Base-by-base conservation (phyloP, 2,113 vertebrate species). In the Ctenomys sociabilis region DNA sequence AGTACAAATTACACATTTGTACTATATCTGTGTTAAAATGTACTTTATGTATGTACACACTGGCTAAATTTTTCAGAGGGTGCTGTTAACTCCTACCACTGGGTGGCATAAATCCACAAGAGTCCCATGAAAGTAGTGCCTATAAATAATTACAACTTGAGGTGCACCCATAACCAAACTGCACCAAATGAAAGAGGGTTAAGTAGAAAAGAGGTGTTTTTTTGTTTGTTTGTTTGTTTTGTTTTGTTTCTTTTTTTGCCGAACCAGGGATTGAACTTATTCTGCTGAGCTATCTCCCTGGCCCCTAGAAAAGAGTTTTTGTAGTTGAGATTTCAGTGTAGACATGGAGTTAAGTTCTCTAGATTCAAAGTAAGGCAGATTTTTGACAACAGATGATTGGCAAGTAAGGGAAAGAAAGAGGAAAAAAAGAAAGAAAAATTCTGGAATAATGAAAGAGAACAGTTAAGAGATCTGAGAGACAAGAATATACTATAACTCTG, bases 21-120 rank as follows among this genome's bases (percentile, higher is more conserved):
- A 4, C 68, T 85, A 75, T 57, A 43, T 40, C 57, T 85, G 28
- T 85, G 87, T 86, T 85, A 54, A 49, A 9, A 17, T 83, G 77
- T 84, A 35, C n/a, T 80, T n/a, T n/a, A n/a, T n/a, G n/a, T 49
- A 35, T 43, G 5, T 30, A 30, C 35, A 28, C 30, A 24, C 17
- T 49, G 12, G 32, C 35, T 82, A 16, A 57, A 57, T 89, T 95
- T 92, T 73, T 80, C 22, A 80, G 78, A 75, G 68, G 70, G 35
- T 91, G 89, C 86, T 93, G 70, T 22, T 35, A 83, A 43, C 85
- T 93, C 57, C 14, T 73, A 35, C 95, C 97, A 95, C 95, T 89
- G 32, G 97, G 52, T 93, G 94, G 95, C 9, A 21, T 59, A 87
- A 52, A 89, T 87, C 93, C 63, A 40, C 66, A 91, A 22, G 35